Conservation (phyloP, 2,113 vertebrate genomes). For the Falcunculus frontatus region DNA sequence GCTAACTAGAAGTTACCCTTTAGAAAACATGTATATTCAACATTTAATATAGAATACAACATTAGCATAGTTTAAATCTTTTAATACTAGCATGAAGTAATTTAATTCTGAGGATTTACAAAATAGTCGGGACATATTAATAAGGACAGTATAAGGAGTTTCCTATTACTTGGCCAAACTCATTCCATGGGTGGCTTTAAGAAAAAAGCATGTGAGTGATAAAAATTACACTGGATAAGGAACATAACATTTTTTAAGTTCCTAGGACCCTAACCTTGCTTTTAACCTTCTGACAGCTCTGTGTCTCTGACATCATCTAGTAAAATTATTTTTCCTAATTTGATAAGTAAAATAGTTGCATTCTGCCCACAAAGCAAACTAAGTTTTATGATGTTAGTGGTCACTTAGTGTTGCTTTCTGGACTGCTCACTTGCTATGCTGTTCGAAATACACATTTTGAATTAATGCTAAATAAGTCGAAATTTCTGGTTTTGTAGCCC, state of each 20-base stretch:
- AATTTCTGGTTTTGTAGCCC: constrained; percentile 77
- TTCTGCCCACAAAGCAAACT: not conserved
- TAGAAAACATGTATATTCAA: not conserved
- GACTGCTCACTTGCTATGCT: not conserved
- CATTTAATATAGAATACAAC: not conserved
- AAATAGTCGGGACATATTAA: not conserved
- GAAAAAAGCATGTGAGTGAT: not conserved
- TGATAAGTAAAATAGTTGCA: not conserved
- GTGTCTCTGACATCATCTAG: not conserved
- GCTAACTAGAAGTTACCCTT: not conserved
- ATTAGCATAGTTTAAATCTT: not conserved
- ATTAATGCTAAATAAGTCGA: not conserved
- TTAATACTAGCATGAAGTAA: not conserved
- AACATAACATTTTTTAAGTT: not conserved
- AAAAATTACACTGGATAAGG: not conserved
- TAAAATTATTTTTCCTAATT: not conserved
- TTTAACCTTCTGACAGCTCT: not conserved
- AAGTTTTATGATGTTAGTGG: not conserved
- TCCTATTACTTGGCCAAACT: not conserved
- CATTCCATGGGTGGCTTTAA: not conserved
- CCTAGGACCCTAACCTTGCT: not conserved
- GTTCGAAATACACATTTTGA: not conserved
- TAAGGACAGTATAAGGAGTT: not conserved
- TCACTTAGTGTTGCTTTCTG: not conserved
- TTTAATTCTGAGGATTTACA: not conserved